Evolutionary conservation across 2,797 vertebrate genomes (phyloP), one percentile per base, ranked within the genome.

Genomic region (Glyptemys insculpta): DNA sequence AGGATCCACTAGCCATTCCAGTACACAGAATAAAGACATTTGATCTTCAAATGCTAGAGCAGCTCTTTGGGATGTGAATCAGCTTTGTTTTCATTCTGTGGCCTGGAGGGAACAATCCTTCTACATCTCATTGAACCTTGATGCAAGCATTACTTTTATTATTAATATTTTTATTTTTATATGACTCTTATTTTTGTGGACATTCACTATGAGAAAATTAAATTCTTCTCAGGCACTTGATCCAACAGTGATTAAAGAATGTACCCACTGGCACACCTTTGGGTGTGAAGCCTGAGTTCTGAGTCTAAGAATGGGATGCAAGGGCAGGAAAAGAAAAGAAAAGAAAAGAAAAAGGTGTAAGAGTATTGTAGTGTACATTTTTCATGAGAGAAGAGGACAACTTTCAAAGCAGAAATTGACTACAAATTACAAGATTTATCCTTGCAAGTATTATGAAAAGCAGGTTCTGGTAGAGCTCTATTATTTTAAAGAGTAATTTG

Each of bases 21-120:
- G 72, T 47, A 23, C 68, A 57, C n/a, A 68, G 44, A 80, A 80
- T 76, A 92, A 79, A 49, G 21, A 21, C 74, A 80, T 87, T 93
- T 41, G 1, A 31, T 12, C n/a, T 79, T 90, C 68, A 92, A n/a
- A 57, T n/a, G 8, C 44, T 44, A 37, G 62, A 37, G 62, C 34
- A 68, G 16, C 25, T 72, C 25, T 41, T 81, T 9, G 82, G 47
- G 6, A 41, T 87, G 59, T 88, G 72, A 90, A 90, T 78, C 6
- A 59, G 12, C 44, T 78, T 49, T 78, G 44, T 31, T 16, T 8
- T 78, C 29, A 78, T 78, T 81, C 86, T 86, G 62, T 54, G 82
- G 83, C 44, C 54, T 72, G 79, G 81, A 88, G 68, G 78, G 47
- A 88, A 53, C 10, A 78, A 88, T 88, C 83, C 29, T 76, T 54